A percentile compares a stretch with the other conserved stretches of the same genome.
Conservation (phyloP, 2,888 invertebrate species). For the Caenorhabditis angaria region DNA sequence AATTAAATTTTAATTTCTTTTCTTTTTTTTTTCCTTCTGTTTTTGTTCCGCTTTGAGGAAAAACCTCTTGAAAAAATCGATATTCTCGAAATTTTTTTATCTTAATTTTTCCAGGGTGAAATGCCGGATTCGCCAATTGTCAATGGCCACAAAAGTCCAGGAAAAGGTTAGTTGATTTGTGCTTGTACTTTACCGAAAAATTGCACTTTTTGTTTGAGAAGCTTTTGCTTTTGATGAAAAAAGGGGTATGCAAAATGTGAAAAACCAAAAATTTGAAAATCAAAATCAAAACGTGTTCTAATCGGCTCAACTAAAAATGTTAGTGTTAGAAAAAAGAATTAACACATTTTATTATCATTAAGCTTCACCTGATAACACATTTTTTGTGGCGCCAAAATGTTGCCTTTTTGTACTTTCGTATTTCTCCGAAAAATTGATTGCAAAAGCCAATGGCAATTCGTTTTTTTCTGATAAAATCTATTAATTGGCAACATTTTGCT, state of each 20-base stretch:
- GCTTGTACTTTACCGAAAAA: background rate
- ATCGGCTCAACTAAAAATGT: constrained; percentile 1
- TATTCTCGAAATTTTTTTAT: too few relatives aligned
- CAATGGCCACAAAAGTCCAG: background rate
- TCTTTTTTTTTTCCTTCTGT: background rate
- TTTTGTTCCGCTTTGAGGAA: too few relatives aligned
- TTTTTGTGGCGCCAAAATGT: background rate
- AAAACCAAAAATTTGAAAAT: background rate
- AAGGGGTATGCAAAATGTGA: background rate
- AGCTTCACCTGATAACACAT: background rate
- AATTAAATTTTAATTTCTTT: background rate
- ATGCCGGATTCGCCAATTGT: background rate
- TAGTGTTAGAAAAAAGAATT: background rate
- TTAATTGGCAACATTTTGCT: background rate
- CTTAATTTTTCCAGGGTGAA: background rate
- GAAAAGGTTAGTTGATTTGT: background rate
- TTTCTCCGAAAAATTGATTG: background rate
- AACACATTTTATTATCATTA: constrained; percentile 1
- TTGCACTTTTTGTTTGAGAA: background rate
- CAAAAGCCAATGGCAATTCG: too few relatives aligned
- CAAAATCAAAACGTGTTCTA: background rate
- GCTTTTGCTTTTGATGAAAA: background rate
- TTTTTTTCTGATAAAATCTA: background rate
- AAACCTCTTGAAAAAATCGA: too few relatives aligned
- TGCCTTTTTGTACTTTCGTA: background rate